Evolutionary conservation across 2,888 invertebrate genomes (phyloP).

Genomic region (Clistopyga incitator): DNA sequence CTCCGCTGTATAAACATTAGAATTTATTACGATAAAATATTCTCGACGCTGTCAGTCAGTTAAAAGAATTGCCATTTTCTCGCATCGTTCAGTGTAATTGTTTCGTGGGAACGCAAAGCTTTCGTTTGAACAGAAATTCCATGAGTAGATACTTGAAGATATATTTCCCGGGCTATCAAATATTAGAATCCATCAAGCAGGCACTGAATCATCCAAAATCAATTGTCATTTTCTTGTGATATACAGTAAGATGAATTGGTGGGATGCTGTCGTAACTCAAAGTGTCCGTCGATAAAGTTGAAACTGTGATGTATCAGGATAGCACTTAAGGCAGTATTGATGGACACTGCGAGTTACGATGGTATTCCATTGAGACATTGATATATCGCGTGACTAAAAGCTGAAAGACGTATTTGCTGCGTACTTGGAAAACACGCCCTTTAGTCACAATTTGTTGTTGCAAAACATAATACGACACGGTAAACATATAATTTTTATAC

Average conservation of each 20-base stretch:
- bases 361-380: slow-evolving; percentile 9
- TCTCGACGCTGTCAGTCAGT: no score
- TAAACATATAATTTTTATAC: no score
- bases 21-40: no score
- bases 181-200: not conserved
- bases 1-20: not conserved
- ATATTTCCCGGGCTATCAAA: not conserved
- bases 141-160: no score
- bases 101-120: no score
- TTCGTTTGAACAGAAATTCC: no score
- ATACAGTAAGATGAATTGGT: not conserved
- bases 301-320: not conserved
- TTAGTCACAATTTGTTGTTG: no score
- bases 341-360: slow-evolving; percentile 10
- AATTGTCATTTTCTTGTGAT: not conserved
- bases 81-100: no score
- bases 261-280: not conserved
- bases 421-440: not conserved
- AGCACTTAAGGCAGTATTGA: not conserved
- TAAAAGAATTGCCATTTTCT: no score
- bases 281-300: slow-evolving; percentile 2
- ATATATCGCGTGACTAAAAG: slow-evolving; percentile 9
- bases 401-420: not conserved
- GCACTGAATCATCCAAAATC: not conserved
- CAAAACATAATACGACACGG: no score